A percentile compares a stretch with the other conserved stretches of the same genome.
Evolutionary conservation across 2,113 vertebrate species (phyloP).

Genomic region (Mormoops blainvillei): DNA sequence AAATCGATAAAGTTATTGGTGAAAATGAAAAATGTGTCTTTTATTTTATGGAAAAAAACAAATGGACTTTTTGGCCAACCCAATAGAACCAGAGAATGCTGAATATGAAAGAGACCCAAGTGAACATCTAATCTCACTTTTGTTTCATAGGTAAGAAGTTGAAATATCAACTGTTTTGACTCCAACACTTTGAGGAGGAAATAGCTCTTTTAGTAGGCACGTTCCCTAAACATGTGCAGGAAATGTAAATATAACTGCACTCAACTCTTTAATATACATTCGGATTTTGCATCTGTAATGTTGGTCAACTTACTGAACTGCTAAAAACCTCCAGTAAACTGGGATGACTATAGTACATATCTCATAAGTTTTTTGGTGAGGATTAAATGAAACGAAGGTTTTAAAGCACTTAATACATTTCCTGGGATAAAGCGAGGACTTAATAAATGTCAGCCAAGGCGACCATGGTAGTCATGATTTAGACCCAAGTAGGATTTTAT

Average conservation of each 20-base stretch:
- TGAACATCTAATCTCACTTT: not conserved
- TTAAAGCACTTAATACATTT: not conserved
- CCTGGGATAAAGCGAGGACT: not conserved
- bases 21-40: no score
- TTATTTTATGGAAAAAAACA: no score
- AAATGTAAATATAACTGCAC: not conserved
- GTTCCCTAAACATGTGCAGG: not conserved
- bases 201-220: not conserved
- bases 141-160: slow-evolving; percentile 6
- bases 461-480: not conserved
- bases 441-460: not conserved
- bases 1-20: no score
- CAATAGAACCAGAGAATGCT: not conserved
- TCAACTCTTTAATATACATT: not conserved
- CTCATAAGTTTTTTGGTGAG: not conserved
- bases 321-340: not conserved
- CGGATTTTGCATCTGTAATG: not conserved
- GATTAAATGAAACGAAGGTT: not conserved
- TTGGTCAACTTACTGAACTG: not conserved
- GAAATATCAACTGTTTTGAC: slow-evolving; percentile 14
- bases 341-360: not conserved
- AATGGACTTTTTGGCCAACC: no score
- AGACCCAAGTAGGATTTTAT: not conserved
- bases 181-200: not conserved
- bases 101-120: not conserved